Base-by-base conservation (phyloP, 2,888 invertebrate species). In the Himalopsyche tibetana region DNA sequence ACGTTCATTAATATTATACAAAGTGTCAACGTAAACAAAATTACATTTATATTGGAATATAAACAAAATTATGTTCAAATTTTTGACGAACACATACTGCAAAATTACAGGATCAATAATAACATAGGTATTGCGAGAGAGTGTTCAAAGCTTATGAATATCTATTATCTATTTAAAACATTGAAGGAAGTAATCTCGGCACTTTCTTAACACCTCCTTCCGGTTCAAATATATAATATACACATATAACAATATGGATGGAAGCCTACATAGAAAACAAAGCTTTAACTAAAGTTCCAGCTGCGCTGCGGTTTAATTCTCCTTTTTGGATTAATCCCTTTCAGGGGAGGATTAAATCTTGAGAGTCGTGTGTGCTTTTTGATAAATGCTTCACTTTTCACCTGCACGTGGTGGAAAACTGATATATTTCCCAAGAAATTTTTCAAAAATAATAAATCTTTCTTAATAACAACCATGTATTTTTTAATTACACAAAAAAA, bases 251-350 rank as follows among this genome's bases (percentile, higher is more conserved):
- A 74, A 36, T 74, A 63, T 63, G 63, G n/a, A 28, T 63, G 15
- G 36, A 74, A 36, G 74, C 74, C 36, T 36, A 36, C 74, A 74
- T 74, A 74, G 19, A 74, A 74, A 12, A 74, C 74, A 74, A 74
- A 74, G 74, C 74, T 15, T 74, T 74, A 36, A 74, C 11, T 74
- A 74, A 74, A 74, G 74, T 74, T 74, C 74, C 74, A 74, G 74
- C 74, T 74, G 74, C 74, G 36, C 19, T 74, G 74, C 36, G 74
- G 74, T 74, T 74, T 74, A 74, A 36, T 74, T 74, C 74, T 74
- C 74, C 74, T 74, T 74, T 74, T 74, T 36, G 74, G 74, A 74
- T 74, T 74, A 74, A 74, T 74, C 74, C 74, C 74, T 74, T 74
- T 74, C 74, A 38, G 28, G 74, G 19, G 36, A 74, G 74, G 74